phyloP scores from a whole-genome alignment of 2,113 vertebrate species.

The Albula glossodonta region DNA sequence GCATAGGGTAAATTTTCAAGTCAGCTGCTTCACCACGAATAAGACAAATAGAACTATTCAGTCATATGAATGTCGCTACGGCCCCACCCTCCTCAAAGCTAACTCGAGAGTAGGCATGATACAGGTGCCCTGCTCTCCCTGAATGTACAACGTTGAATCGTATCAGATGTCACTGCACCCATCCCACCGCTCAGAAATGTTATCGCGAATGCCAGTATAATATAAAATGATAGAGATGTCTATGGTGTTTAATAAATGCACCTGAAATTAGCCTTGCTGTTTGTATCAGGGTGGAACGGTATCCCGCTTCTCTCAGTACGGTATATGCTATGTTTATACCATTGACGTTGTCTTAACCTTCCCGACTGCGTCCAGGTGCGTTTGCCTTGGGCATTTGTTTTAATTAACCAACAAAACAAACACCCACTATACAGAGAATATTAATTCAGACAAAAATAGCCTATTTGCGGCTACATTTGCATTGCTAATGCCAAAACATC shows the following conservation, averaged over 20 bases:
- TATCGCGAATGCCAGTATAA: too few species aligned
- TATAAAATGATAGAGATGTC: too few species aligned
- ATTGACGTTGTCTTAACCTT: too few species aligned
- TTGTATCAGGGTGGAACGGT: too few species aligned
- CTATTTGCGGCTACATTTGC: background rate
- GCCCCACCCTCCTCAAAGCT: background rate
- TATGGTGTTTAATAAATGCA: too few species aligned
- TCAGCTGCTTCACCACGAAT: background rate
- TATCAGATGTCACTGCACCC: background rate
- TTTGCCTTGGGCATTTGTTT: too few species aligned
- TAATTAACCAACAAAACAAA: background rate
- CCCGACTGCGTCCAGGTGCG: background rate
- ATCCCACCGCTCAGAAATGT: too few species aligned
- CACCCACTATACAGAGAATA: background rate
- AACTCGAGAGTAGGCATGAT: background rate
- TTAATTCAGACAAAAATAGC: background rate
- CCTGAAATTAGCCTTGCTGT: too few species aligned
- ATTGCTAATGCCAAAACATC: background rate
- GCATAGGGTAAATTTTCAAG: background rate
- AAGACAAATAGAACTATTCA: background rate
- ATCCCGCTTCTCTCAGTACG: too few species aligned
- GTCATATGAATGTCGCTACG: background rate
- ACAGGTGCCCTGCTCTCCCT: background rate
- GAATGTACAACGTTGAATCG: too few species aligned
- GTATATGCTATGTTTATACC: too few species aligned